These are phyloP conservation scores for Microtus ochrogaster DNA, from an alignment of 2,113 vertebrate species.

Conservation along the genomic window DNA sequence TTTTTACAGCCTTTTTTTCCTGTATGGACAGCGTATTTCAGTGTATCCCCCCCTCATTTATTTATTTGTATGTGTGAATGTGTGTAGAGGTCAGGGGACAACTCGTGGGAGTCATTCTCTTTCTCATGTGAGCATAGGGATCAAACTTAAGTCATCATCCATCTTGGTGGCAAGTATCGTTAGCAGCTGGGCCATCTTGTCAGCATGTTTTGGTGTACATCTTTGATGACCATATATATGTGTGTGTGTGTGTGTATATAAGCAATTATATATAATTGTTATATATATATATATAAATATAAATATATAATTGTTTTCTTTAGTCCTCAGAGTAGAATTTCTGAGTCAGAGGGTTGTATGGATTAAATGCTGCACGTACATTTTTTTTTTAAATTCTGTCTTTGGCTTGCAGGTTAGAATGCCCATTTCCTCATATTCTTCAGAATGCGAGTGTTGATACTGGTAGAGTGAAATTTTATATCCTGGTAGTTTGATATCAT, in stretches of 20 bases:
- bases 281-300: no score
- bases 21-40: neutral
- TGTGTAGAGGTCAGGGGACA: neutral
- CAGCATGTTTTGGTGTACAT: neutral
- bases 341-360: neutral
- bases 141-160: no score
- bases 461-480: conserved; percentile 4
- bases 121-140: neutral
- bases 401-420: neutral
- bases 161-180: neutral
- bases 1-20: neutral
- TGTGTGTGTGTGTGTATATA: no score
- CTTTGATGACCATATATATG: neutral
- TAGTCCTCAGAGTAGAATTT: neutral
- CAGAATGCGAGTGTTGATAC: neutral
- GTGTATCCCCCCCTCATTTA: neutral
- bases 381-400: neutral
- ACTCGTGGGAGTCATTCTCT: neutral
- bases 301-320: neutral
- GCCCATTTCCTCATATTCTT: neutral
- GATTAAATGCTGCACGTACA: neutral
- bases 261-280: no score
- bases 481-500: neutral
- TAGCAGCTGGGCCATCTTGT: neutral
- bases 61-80: neutral